These are phyloP conservation scores for Chloroceryle amazona DNA, from an alignment of 2,797 vertebrate genomes.

Conservation along the genomic window DNA sequence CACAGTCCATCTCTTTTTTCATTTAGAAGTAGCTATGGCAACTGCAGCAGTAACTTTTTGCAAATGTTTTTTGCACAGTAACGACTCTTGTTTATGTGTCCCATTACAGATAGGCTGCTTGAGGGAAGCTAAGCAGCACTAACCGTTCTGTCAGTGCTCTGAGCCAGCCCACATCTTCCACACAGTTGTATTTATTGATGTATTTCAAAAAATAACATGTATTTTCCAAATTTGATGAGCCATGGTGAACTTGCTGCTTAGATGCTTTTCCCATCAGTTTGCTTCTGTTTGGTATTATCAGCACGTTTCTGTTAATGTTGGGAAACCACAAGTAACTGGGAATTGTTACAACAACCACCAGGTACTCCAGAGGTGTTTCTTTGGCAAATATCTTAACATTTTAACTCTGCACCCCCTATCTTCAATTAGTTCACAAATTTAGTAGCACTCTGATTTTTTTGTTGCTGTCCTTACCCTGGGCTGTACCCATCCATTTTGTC, in stretches of 20 bases:
- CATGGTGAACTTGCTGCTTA: background rate
- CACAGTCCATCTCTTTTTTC: background rate
- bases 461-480: background rate
- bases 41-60: background rate
- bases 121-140: background rate
- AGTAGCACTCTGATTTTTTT: background rate
- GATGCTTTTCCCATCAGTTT: background rate
- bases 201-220: background rate
- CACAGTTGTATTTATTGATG: background rate
- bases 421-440: background rate
- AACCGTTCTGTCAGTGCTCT: background rate
- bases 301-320: background rate
- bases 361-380: background rate
- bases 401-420: background rate
- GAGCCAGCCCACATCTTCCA: background rate
- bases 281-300: background rate
- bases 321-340: background rate
- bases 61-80: background rate
- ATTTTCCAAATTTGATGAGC: background rate
- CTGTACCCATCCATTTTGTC: background rate
- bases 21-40: slow-evolving; percentile 13
- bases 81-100: background rate
- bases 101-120: background rate
- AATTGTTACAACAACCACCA: background rate
- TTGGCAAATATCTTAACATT: background rate